Evolutionary conservation across 2,113 vertebrate genomes (phyloP), one percentile per base, ranked within the genome.

Genomic region (Marmota flaviventris): DNA sequence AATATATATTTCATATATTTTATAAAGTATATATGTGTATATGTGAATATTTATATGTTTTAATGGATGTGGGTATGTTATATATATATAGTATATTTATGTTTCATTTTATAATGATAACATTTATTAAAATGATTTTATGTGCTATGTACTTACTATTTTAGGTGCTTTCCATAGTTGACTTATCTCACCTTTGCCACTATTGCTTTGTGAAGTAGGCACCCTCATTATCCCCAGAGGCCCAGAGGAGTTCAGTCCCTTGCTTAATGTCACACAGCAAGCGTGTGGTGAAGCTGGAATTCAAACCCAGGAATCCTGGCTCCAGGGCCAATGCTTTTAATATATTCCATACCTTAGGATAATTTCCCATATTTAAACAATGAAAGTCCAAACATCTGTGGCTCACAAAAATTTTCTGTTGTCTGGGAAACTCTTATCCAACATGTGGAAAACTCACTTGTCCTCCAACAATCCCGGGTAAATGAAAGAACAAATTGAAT

Each of bases 401-500:
- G 83, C 83, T 65, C 77, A 84, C 48, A 63, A 77, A 77, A 7
- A 27, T 76, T 77, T 94, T 91, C 61, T 84, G 48, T 91, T 89
- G 83, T 91, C 76, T 96, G 83, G 70, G 75, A 89, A 96, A 92
- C 75, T 45, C 79, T 96, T 95, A 84, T 37, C 73, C 53, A 69
- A 37, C 72, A 81, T 63, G 56, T 95, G 89, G 85, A 92, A 96
- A 96, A 83, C 16, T 94, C 83, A 78, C 75, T 79, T 61, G 84
- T 87, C 34, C 45, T 81, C 92, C 75, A 86, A 53, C n/a, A 75
- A 81, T 81, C 34, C 83, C 75, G 58, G 75, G 70, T 25, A 78
- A 93, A 69, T 67, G 70, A 83, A 89, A 83, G 73, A 89, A 48
- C 51, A 69, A 34, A 20, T 53, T 63, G 70, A 95, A 92, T 37